Evolutionary conservation across 2,888 invertebrate genomes (phyloP).

Genomic region (Bruchidius siliquastri): DNA sequence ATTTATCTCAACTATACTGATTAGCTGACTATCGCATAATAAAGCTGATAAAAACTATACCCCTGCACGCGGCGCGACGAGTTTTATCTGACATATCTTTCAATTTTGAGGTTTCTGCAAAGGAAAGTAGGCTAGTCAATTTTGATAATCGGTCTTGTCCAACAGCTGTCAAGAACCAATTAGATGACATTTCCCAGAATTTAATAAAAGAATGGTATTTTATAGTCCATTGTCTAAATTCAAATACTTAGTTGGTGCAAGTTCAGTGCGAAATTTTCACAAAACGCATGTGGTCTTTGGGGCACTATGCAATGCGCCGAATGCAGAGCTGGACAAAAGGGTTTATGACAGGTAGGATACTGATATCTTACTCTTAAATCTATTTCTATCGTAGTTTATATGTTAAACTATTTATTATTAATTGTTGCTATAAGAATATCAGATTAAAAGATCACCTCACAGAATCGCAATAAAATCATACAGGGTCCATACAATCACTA

Average conservation of each 20-base stretch:
- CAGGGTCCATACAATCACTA: too few species aligned
- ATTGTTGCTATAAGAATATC: too few species aligned
- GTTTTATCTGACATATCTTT: background rate
- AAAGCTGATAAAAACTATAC: too few species aligned
- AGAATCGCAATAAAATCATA: too few species aligned
- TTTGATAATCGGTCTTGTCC: background rate
- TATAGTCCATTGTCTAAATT: background rate
- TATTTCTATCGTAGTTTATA: background rate
- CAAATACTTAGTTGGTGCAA: background rate
- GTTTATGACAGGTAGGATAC: slow-evolving; percentile 6
- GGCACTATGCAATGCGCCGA: background rate
- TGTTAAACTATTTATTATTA: background rate
- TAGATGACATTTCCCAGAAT: background rate
- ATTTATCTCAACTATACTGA: too few species aligned
- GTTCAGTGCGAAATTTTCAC: background rate
- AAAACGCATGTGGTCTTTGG: background rate
- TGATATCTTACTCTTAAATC: background rate
- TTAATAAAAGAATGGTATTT: background rate
- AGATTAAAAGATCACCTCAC: too few species aligned
- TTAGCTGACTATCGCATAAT: too few species aligned
- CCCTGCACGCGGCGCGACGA: too few species aligned
- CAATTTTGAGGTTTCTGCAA: background rate
- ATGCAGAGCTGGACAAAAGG: slow-evolving; percentile 3
- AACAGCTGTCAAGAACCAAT: background rate
- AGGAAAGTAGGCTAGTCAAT: background rate